A percentile compares a stretch with the other conserved stretches of the same genome.
These are phyloP conservation scores for Oxygymnocypris stewartii DNA, from an alignment of 2,113 vertebrate genomes.

Conservation along the genomic window DNA sequence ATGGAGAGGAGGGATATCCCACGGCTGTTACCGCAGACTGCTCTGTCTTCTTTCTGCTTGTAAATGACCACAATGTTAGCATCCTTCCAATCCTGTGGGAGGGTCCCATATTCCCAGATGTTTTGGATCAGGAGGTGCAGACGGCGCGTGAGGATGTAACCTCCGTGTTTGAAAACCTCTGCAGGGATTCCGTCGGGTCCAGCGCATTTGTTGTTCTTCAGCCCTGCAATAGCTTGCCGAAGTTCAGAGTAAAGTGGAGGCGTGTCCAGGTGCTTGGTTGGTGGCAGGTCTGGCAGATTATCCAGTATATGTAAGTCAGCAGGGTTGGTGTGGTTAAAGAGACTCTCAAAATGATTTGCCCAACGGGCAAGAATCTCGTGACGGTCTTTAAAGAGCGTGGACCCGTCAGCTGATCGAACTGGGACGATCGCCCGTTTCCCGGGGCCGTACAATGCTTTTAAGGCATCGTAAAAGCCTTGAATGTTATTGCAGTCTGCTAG, in stretches of 20 bases:
- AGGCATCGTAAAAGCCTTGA: no score
- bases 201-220: not conserved
- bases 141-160: not conserved
- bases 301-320: no score
- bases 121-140: not conserved
- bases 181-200: not conserved
- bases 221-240: not conserved
- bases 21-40: not conserved
- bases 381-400: no score
- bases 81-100: constrained; percentile 6
- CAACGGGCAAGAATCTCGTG: no score
- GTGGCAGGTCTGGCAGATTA: no score
- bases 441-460: no score
- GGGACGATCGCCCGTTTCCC: no score
- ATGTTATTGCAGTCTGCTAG: no score
- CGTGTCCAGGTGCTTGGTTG: no score
- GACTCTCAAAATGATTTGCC: no score
- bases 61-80: not conserved
- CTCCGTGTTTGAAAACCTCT: not conserved
- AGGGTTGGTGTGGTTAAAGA: no score
- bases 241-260: not conserved
- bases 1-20: not conserved
- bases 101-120: not conserved
- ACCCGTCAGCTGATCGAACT: no score
- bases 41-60: not conserved